A percentile compares a stretch with the other conserved stretches of the same genome.
phyloP scores from a whole-genome alignment of 2,797 vertebrate genomes.

The Clarias fuscus region DNA sequence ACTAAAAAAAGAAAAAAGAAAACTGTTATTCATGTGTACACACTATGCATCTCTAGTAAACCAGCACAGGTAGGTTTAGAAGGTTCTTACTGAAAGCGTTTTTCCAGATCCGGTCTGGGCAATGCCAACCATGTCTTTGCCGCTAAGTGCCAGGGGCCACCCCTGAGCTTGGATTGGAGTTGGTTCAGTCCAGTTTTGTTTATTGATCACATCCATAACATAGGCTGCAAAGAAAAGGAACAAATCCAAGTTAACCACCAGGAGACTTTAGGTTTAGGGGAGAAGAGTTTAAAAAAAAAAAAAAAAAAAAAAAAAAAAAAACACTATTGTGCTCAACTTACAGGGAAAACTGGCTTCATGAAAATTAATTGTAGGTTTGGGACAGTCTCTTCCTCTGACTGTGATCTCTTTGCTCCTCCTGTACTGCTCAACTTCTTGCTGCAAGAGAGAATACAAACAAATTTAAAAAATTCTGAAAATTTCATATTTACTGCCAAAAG shows the following conservation, averaged over 20 bases:
- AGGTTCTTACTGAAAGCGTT: conserved; percentile 88
- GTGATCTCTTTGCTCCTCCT: conserved; percentile 89
- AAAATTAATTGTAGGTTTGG: conserved; percentile 90
- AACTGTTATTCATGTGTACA: background rate
- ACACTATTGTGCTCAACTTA: conserved; percentile 63
- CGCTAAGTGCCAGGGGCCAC: conserved; percentile 95
- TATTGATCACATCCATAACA: conserved; percentile 94
- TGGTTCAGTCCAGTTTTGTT: conserved; percentile 92
- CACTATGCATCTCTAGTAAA: background rate
- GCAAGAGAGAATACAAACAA: conserved; percentile 44
- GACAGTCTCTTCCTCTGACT: conserved; percentile 88
- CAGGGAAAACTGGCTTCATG: conserved; percentile 92
- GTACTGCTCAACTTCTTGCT: conserved; percentile 95
- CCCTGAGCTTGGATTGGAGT: conserved; percentile 97
- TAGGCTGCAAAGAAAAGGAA: conserved; percentile 75
- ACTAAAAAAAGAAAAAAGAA: conserved; percentile 70
- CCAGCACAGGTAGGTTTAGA: background rate
- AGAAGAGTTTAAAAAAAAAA: too few species aligned
- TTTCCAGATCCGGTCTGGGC: conserved; percentile 98
- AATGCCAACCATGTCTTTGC: conserved; percentile 96
- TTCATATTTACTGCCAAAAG: background rate
- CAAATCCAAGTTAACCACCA: background rate
- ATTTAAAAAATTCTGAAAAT: background rate
- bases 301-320: too few species aligned
- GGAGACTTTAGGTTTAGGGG: background rate